Evolutionary conservation across 2,113 vertebrate genomes (phyloP), one percentile per base, ranked within the genome.

Genomic region (Cryptomyrus ogoouensis): DNA sequence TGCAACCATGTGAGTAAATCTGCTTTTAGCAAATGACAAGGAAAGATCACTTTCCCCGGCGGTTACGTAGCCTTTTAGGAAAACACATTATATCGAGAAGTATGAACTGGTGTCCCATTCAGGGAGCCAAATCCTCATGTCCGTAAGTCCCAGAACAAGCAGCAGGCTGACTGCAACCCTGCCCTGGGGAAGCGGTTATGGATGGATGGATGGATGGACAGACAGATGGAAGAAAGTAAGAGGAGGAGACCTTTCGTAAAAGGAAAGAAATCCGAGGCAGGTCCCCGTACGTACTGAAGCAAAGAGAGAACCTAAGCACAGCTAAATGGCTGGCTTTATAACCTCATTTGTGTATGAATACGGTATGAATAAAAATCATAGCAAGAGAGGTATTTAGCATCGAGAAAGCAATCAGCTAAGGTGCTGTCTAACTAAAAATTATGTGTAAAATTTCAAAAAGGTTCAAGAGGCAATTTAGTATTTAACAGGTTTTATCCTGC

Each of bases 11-110:
- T 0, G 44, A 92, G 85, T 24, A 42, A 89, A 91, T 92, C 93
- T 89, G 92, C 90, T 86, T 91, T 91, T 80, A 89, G 90, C 74
- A 85, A 91, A 70, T 88, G 93, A 93, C 94, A 90, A 91, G 90
- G 93, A 91, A 47, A 88, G 70, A 90, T 50, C 21, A 1, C 92
- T 52, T 94, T 91, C 91, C 92, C n/a, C 0, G 0, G 53, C 90
- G 91, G 91, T 90, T 90, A 93, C 92, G 50, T 12, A 85, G 27
- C 62, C 17, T 86, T 86, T 62, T 49, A 84, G 44, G n/a, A 62
- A 88, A 88, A 88, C 35, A 9, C 19, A 39, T 27, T 17, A 42
- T 83, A 46, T 27, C 17, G 19, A 13, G 74, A 19, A 19, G 31
- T 42, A 42, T 39, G 5, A 49, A 27, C 35, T 80, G 35, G 35